Conservation (phyloP, 2,113 vertebrate species). For the Rutilus rutilus region DNA sequence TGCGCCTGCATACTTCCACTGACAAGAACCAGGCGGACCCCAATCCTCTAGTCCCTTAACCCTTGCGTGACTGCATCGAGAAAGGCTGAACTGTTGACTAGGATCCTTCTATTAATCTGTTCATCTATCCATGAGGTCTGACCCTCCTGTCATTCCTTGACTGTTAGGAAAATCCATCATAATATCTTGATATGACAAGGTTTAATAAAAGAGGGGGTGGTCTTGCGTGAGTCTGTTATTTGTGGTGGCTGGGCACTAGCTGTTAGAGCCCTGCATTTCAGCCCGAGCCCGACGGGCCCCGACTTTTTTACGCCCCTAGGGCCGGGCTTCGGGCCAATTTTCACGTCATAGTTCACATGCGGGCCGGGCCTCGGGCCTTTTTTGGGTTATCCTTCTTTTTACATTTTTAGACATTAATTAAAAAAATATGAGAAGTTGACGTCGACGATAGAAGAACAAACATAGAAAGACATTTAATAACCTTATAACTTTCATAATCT, state of each 20-base stretch:
- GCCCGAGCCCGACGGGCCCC: no score
- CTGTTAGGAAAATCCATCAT: not conserved
- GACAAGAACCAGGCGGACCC: slow-evolving; percentile 58
- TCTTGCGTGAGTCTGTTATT: not conserved
- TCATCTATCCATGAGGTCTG: not conserved
- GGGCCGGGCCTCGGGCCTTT: no score
- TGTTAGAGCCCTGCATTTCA: no score
- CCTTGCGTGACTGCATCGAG: not conserved
- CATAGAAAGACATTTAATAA: no score
- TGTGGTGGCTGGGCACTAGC: not conserved
- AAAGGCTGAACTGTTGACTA: slow-evolving; percentile 7
- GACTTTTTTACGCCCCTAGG: no score
- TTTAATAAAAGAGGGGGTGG: not conserved
- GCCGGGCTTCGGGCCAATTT: no score
- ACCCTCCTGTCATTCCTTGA: not conserved
- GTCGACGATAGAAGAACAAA: no score
- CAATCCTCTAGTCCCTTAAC: slow-evolving; percentile 45
- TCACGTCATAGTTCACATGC: no score
- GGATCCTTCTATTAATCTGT: not conserved
- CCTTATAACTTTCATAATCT: no score
- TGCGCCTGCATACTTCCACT: slow-evolving; percentile 63
- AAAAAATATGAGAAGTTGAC: no score
- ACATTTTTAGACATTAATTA: no score
- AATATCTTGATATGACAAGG: not conserved
- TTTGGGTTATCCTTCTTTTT: no score